These are phyloP conservation scores for Amphimallon solstitiale DNA, from an alignment of 2,888 invertebrate genomes.

Conservation along the genomic window DNA sequence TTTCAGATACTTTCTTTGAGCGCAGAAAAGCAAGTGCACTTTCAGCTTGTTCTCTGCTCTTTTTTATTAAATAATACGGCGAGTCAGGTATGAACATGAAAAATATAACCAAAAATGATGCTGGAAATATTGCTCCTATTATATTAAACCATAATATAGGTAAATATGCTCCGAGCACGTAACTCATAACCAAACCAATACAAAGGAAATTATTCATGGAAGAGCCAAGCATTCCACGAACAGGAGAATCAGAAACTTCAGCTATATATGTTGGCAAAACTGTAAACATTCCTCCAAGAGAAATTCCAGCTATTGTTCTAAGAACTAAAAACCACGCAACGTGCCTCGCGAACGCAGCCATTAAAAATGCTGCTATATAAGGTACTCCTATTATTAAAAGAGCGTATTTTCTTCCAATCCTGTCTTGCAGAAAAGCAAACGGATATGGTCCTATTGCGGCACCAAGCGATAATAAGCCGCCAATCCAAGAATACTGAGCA, in stretches of 20 bases:
- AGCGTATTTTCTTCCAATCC: constrained; percentile 74
- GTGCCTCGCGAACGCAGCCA: constrained; percentile 54
- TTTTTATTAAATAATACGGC: constrained; percentile 76
- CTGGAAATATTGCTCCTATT: constrained; percentile 72
- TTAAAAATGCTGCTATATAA: constrained; percentile 65
- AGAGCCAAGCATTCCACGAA: constrained; percentile 84
- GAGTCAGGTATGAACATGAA: constrained; percentile 82
- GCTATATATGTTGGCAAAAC: constrained; percentile 87
- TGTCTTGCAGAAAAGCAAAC: constrained; percentile 74
- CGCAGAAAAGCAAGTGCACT: constrained; percentile 74
- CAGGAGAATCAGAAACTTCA: constrained; percentile 82
- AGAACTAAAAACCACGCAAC: constrained; percentile 57
- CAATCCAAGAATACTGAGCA: constrained; percentile 77
- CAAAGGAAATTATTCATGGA: constrained; percentile 80
- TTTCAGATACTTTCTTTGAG: constrained; percentile 68
- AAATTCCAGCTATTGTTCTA: constrained; percentile 69
- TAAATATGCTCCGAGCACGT: constrained; percentile 77
- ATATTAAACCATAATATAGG: constrained; percentile 73
- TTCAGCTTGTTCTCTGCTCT: constrained; percentile 66
- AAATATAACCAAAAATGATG: constrained; percentile 70
- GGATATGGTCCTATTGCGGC: constrained; percentile 73
- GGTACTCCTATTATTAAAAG: constrained; percentile 72
- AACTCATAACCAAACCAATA: constrained; percentile 76
- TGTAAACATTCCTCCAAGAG: constrained; percentile 77
- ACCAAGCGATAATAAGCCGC: constrained; percentile 76